These are phyloP conservation scores for Psittacula derbiana DNA, from an alignment of 2,797 vertebrate genomes.

Conservation along the genomic window DNA sequence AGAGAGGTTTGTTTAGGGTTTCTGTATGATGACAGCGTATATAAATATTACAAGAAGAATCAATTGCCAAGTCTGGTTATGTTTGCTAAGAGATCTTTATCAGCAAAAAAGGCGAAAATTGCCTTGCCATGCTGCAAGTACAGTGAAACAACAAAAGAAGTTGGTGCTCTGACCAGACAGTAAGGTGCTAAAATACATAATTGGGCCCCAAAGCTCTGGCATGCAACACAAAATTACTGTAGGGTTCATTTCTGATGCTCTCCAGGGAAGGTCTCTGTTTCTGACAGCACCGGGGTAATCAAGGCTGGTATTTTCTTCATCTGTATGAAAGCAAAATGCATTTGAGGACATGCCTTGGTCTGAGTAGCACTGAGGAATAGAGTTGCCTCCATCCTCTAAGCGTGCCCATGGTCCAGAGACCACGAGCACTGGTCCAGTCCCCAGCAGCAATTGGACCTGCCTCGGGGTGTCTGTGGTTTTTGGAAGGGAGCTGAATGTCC, in stretches of 20 bases:
- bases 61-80: background rate
- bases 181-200: background rate
- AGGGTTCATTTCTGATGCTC: background rate
- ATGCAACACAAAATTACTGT: background rate
- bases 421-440: background rate
- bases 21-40: background rate
- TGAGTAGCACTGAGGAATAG: background rate
- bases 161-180: background rate
- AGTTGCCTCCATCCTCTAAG: background rate
- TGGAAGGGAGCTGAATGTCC: background rate
- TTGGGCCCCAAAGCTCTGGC: background rate
- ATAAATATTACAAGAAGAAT: background rate
- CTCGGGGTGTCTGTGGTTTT: background rate
- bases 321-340: background rate
- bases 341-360: background rate
- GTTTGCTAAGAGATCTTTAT: background rate
- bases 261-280: background rate
- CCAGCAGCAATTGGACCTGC: background rate
- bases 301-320: background rate
- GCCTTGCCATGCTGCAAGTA: background rate
- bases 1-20: background rate
- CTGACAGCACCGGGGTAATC: background rate
- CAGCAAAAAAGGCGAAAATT: background rate
- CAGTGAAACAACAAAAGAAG: background rate
- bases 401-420: fast-evolving